A percentile compares a stretch with the other conserved stretches of the same genome.
Conservation (phyloP, 2,113 vertebrate genomes). For the Etheostoma spectabile region DNA sequence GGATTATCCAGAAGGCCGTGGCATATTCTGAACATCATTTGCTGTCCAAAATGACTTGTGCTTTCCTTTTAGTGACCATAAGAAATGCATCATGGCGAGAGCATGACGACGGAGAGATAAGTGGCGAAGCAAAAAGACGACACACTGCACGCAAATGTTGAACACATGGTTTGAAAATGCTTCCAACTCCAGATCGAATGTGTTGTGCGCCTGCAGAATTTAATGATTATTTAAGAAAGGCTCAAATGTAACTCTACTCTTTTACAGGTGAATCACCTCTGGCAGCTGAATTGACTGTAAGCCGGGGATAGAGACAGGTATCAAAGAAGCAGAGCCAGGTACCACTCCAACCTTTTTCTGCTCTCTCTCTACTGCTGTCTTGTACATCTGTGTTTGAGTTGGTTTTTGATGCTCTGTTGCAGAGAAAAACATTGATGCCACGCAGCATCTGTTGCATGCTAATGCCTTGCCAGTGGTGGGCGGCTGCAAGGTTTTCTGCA, state of each 20-base stretch:
- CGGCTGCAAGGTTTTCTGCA: constrained; percentile 5
- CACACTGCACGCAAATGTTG: constrained; percentile 7
- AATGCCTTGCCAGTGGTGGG: constrained; percentile 32
- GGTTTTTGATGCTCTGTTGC: constrained; percentile 49
- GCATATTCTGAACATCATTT: constrained; percentile 24
- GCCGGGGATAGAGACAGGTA: constrained; percentile 33
- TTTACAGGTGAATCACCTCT: constrained; percentile 49
- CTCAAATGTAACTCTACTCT: constrained; percentile 19
- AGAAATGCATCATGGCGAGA: neutral
- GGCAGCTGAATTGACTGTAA: constrained; percentile 44
- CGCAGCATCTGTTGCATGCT: constrained; percentile 50
- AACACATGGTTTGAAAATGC: neutral
- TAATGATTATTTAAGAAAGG: constrained; percentile 34
- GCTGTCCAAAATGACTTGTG: constrained; percentile 26
- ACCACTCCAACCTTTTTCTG: constrained; percentile 26
- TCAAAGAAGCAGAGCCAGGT: constrained; percentile 29
- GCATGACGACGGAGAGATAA: constrained; percentile 10
- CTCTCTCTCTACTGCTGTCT: constrained; percentile 44
- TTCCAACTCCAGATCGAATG: neutral
- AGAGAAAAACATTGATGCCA: constrained; percentile 32
- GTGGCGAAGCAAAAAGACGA: neutral
- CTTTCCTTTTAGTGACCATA: constrained; percentile 18
- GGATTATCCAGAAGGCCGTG: constrained; percentile 52
- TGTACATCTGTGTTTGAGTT: constrained; percentile 38
- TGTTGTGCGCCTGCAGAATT: constrained; percentile 24